Evolutionary conservation across 37 sponge, comb jelly and placozoan species (phyloP), one percentile per base, ranked within the genome.

Genomic region (Mnemiopsis leidyi): DNA sequence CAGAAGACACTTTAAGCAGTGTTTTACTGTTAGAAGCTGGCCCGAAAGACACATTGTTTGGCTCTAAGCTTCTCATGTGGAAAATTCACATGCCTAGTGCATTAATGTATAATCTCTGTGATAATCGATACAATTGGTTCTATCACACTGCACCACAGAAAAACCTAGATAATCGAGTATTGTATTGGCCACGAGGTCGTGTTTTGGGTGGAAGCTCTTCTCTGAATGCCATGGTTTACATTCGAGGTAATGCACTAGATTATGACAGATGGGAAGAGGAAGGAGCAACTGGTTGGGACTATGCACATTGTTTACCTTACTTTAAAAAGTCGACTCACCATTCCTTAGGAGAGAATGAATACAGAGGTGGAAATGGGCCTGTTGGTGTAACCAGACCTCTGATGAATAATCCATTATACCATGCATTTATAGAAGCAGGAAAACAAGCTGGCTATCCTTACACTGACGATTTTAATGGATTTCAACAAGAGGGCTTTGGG

Each of bases 231-330:
- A 94, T 96, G 96, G 69, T 97, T 21, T 97, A 97, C 76, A 92
- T 69, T n/a, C 94, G 97, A 69, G 97, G 97, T 9, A 88, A 95
- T 93, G 83, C 68, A 38, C 76, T 37, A 5, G 97, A 97, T 82
- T 97, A 96, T 76, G 94, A 96, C 38, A 33, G 93, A 23, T 97
- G 97, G 97, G 93, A 93, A 36, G 39, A 93, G 40, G 38, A 69
- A 38, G 97, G 97, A 24, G 97, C 96, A 0, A 39, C 93, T 31
- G 97, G 97, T 1, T 97, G 97, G 97, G 68, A 92, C 21, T 97
- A 93, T 68, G 92, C 93, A 3, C 93, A 94, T 29, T 95, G 96
- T 28, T 76, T 97, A 1, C 97, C 97, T 0, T 97, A 97, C 88
- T 97, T 97, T 71, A 95, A 94, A 68, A 96, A 95, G 69, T 88